Percentiles rank a stretch among this genome's conserved stretches.
phyloP scores from a whole-genome alignment of 2,113 vertebrate species.

The Acanthisitta chloris region DNA sequence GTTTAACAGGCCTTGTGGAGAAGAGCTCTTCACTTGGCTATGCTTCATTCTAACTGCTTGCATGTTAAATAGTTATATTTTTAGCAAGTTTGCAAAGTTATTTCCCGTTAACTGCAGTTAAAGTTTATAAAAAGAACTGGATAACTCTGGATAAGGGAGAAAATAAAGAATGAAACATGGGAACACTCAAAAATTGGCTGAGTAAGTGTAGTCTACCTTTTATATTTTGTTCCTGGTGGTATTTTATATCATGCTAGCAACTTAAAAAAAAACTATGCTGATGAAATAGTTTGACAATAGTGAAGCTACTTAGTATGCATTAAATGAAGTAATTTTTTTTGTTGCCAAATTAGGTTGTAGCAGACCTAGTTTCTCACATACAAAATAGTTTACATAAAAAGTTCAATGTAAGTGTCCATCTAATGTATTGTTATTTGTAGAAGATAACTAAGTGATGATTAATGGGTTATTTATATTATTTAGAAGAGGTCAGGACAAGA shows the following conservation, averaged over 20 bases:
- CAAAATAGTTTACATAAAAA: not conserved
- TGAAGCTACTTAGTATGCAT: not conserved
- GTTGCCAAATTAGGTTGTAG: not conserved
- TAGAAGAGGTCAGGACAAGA: constrained; percentile 10
- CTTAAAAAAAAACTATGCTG: not conserved
- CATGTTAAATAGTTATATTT: not conserved
- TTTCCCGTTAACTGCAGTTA: not conserved
- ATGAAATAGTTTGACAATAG: not conserved
- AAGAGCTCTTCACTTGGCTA: not conserved
- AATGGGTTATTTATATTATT: constrained; percentile 29
- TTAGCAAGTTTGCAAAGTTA: not conserved
- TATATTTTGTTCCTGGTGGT: not conserved
- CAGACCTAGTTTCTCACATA: not conserved
- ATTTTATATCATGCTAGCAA: not conserved
- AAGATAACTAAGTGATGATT: constrained; percentile 2
- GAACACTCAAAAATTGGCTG: not conserved
- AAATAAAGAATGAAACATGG: not conserved
- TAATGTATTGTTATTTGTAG: not conserved
- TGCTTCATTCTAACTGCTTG: not conserved
- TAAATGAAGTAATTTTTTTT: not conserved
- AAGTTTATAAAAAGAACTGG: not conserved
- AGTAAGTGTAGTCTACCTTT: not conserved
- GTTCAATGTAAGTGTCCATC: not conserved
- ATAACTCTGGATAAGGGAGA: not conserved
- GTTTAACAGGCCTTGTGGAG: not conserved